These are phyloP conservation scores for Leucoma salicis DNA, from an alignment of 2,888 invertebrate species.

Conservation along the genomic window DNA sequence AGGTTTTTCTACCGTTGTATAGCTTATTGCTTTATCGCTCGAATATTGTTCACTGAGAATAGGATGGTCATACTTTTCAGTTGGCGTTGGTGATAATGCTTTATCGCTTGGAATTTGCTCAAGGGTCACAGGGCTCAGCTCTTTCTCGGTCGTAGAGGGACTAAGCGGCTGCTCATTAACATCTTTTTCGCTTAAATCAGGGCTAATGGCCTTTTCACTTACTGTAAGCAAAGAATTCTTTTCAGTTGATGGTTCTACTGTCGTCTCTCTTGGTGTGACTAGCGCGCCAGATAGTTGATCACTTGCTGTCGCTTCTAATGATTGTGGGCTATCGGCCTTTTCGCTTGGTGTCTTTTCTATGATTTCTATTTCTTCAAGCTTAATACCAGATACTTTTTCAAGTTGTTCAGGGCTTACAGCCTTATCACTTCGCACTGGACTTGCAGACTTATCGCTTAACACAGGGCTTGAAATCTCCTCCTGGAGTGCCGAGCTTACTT, in stretches of 20 bases:
- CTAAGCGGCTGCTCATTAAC: slow-evolving; percentile 20
- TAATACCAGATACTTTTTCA: background rate
- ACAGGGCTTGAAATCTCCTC: too few species aligned
- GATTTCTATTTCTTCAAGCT: background rate
- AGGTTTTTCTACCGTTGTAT: slow-evolving; percentile 2
- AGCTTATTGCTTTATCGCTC: background rate
- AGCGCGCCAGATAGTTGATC: too few species aligned
- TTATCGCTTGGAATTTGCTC: slow-evolving; percentile 1
- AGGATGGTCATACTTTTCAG: slow-evolving; percentile 1
- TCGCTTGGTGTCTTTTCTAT: too few species aligned
- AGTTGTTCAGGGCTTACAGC: too few species aligned
- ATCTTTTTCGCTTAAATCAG: slow-evolving; percentile 12
- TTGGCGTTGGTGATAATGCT: background rate
- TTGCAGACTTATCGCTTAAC: too few species aligned
- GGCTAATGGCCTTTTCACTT: slow-evolving; percentile 1
- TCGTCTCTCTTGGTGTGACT: too few species aligned
- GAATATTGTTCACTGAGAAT: background rate
- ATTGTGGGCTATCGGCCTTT: too few species aligned
- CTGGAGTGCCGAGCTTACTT: too few species aligned
- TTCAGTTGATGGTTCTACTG: background rate
- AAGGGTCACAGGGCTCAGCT: too few species aligned
- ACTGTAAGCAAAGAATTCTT: background rate
- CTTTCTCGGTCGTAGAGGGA: too few species aligned
- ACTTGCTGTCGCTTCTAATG: too few species aligned
- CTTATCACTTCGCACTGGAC: too few species aligned